A percentile compares a stretch with the other conserved stretches of the same genome.
Conservation (phyloP, 2,888 invertebrate genomes). For the Hyalella azteca region DNA sequence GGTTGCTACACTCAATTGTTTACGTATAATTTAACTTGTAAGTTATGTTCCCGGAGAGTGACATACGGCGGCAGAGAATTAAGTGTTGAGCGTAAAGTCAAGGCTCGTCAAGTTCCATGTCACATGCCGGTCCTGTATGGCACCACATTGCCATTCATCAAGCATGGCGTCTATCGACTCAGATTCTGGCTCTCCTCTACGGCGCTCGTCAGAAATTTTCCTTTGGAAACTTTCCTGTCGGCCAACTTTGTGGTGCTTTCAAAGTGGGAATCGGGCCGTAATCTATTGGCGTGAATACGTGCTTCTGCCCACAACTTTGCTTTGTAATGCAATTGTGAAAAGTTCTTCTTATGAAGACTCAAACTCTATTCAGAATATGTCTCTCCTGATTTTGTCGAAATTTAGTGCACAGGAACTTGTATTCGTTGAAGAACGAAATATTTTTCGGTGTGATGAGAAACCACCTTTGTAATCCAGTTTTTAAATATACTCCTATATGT, state of each 20-base stretch:
- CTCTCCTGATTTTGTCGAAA: not conserved
- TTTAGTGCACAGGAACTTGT: too few species aligned
- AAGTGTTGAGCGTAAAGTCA: too few species aligned
- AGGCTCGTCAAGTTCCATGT: too few species aligned
- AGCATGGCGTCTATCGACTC: not conserved
- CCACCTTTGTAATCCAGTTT: too few species aligned
- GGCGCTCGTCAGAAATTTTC: slow-evolving; percentile 5
- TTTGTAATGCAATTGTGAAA: slow-evolving; percentile 31
- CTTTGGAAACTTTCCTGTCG: not conserved
- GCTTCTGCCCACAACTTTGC: slow-evolving; percentile 13
- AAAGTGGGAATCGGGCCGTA: slow-evolving; percentile 16
- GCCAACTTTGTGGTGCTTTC: not conserved
- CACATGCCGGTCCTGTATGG: too few species aligned
- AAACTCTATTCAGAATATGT: slow-evolving; percentile 12
- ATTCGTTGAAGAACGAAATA: too few species aligned
- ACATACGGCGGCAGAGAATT: too few species aligned
- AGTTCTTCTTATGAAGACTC: slow-evolving; percentile 4
- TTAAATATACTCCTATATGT: too few species aligned
- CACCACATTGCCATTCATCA: not conserved
- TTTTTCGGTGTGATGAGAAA: too few species aligned
- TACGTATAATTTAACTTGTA: too few species aligned
- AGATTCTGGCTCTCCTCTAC: not conserved
- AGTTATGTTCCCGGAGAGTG: too few species aligned
- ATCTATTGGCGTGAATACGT: slow-evolving; percentile 12
- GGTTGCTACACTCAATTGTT: too few species aligned